A percentile compares a stretch with the other conserved stretches of the same genome.
Evolutionary conservation across 2,888 invertebrate genomes (phyloP).

Genomic region (Nomada ferruginata): DNA sequence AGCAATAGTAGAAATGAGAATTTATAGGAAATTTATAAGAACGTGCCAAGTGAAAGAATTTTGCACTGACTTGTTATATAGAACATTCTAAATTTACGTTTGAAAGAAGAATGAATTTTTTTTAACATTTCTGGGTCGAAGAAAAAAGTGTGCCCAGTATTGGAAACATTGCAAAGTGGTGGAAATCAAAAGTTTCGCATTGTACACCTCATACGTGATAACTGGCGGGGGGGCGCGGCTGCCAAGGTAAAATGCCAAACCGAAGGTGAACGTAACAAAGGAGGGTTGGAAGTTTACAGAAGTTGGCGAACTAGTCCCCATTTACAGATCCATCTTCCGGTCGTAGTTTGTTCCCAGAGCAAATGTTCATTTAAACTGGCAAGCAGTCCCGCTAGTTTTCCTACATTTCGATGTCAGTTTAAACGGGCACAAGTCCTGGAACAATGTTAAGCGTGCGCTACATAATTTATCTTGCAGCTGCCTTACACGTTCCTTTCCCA

Average conservation of each 20-base stretch:
- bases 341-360: constrained; percentile 40
- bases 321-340: constrained; percentile 58
- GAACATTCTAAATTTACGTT: neutral
- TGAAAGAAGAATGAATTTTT: neutral
- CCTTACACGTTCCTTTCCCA: constrained; percentile 24
- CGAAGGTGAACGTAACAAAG: constrained; percentile 60
- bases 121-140: neutral
- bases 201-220: neutral
- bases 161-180: neutral
- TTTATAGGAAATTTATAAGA: too few species aligned
- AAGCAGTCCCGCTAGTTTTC: constrained; percentile 42
- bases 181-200: too few species aligned
- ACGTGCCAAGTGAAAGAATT: too few species aligned
- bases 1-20: too few species aligned
- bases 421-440: constrained; percentile 35
- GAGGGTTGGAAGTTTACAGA: constrained; percentile 45
- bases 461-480: constrained; percentile 27
- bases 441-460: constrained; percentile 26
- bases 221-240: constrained; percentile 11
- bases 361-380: constrained; percentile 43
- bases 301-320: constrained; percentile 45
- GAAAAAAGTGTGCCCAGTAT: too few species aligned
- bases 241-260: constrained; percentile 42
- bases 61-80: neutral
- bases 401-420: constrained; percentile 47